Base-by-base conservation (phyloP, 2,888 invertebrate genomes). In the Drosophila conformis region DNA sequence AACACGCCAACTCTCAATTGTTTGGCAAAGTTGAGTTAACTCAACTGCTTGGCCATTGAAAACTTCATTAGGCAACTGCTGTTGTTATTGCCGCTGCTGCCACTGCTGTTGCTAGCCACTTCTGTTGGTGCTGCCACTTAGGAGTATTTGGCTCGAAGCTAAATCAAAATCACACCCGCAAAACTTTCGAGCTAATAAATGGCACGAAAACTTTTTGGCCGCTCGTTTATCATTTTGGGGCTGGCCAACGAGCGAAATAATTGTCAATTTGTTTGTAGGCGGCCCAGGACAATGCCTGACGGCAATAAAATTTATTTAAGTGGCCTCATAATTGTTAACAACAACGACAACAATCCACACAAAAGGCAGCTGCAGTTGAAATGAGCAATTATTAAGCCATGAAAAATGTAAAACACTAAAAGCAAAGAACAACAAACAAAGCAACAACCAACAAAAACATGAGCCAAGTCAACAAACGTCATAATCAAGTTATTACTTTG, bases 321-420 rank as follows among this genome's bases (percentile, higher is more conserved):
- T 84, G 88, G 83, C 86, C 86, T 83, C 80, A 84, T 84, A 84
- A 84, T 84, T 84, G 83, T 83, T 87, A 74, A 80, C 79, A 80
- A 74, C 78, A 49, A 38, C 38, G 33, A 18, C 27, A 62, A 29
- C 59, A 69, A 64, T 69, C 57, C 60, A 70, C 74, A 87, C 88
- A 84, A 86, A 83, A 72, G 83, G 61, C 88, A 64, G 88, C 78
- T 83, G 80, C 86, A 80, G 73, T 59, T 75, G 88, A 83, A 88
- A 85, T 85, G 88, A 89, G 76, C 88, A 84, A 84, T 84, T 84
- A 83, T 83, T 81, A 88, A 85, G 83, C 88, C 88, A 83, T 88
- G 77, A 77, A 82, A 83, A 87, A 85, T 85, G 64, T 82, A 80
- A 87, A 79, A 60, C 49, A 68, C 64, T 52, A 62, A 33, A 31